phyloP scores from a whole-genome alignment of 2,888 invertebrate genomes.

The Lasioglossum oenotherae region DNA sequence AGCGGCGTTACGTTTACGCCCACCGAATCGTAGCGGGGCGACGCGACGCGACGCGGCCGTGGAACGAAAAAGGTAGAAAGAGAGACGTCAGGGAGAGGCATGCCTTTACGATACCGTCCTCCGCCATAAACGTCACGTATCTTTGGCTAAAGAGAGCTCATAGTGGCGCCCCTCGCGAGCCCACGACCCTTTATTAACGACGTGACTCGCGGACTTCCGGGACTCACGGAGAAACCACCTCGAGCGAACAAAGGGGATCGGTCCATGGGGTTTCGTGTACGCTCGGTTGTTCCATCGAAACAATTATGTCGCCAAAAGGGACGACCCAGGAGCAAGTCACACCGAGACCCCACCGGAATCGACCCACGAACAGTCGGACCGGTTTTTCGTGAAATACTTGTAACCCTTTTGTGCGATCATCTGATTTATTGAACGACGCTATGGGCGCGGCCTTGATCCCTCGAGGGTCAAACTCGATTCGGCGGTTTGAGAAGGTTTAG shows the following conservation, averaged over 20 bases:
- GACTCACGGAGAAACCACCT: constrained; percentile 33
- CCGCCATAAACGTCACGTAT: constrained; percentile 80
- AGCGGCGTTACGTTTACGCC: constrained; percentile 73
- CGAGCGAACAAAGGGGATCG: constrained; percentile 38
- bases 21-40: constrained; percentile 63
- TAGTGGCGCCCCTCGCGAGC: constrained; percentile 64
- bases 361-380: constrained; percentile 31
- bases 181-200: constrained; percentile 73
- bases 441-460: background rate
- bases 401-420: constrained; percentile 19
- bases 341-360: background rate
- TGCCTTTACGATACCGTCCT: constrained; percentile 77
- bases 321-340: background rate
- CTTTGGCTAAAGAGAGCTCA: constrained; percentile 77
- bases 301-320: constrained; percentile 57
- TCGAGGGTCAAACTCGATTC: background rate
- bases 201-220: constrained; percentile 74
- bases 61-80: constrained; percentile 52
- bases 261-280: constrained; percentile 1
- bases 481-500: background rate
- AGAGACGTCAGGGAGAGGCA: constrained; percentile 58
- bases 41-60: constrained; percentile 30
- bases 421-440: background rate
- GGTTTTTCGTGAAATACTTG: constrained; percentile 44
- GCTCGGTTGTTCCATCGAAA: constrained; percentile 48